A percentile compares a stretch with the other conserved stretches of the same genome.
Conservation (phyloP, 2,797 vertebrate genomes). For the Sebastes jordani region DNA sequence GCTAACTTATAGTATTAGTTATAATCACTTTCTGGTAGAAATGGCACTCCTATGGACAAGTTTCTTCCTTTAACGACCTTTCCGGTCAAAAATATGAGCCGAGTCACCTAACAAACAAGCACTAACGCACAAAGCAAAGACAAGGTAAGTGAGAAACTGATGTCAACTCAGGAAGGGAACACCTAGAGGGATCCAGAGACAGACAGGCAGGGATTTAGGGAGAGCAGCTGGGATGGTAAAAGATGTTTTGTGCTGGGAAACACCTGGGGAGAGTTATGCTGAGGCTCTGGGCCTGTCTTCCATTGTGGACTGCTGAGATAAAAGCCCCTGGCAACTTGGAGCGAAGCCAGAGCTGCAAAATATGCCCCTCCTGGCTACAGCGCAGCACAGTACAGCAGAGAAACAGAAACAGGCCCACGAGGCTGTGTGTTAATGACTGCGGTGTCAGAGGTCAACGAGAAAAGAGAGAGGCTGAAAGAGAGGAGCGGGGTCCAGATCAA, state of each 20-base stretch:
- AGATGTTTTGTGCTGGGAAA: slow-evolving; percentile 66
- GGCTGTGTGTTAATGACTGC: slow-evolving; percentile 40
- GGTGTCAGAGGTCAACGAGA: slow-evolving; percentile 47
- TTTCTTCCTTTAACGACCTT: background rate
- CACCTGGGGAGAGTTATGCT: slow-evolving; percentile 74
- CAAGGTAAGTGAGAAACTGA: slow-evolving; percentile 7
- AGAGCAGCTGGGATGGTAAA: slow-evolving; percentile 67
- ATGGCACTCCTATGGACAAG: background rate
- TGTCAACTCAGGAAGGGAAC: slow-evolving; percentile 19
- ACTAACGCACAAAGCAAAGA: background rate
- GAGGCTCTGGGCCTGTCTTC: slow-evolving; percentile 47
- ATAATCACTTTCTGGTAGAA: background rate
- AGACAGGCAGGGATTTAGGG: slow-evolving; percentile 46
- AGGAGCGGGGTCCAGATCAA: slow-evolving; percentile 52
- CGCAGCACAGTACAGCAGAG: slow-evolving; percentile 3
- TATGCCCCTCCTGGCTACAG: slow-evolving; percentile 38
- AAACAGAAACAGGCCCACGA: slow-evolving; percentile 30
- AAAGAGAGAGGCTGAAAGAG: slow-evolving; percentile 30
- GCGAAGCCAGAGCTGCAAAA: slow-evolving; percentile 51
- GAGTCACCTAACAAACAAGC: slow-evolving; percentile 11
- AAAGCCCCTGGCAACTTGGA: slow-evolving; percentile 67
- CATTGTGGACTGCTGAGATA: slow-evolving; percentile 59
- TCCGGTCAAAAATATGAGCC: background rate
- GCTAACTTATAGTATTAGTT: background rate
- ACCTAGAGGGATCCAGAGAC: slow-evolving; percentile 29